Percentiles rank a stretch among this genome's conserved stretches.
Conservation (phyloP, 2,797 vertebrate genomes). For the Sciaenops ocellatus region DNA sequence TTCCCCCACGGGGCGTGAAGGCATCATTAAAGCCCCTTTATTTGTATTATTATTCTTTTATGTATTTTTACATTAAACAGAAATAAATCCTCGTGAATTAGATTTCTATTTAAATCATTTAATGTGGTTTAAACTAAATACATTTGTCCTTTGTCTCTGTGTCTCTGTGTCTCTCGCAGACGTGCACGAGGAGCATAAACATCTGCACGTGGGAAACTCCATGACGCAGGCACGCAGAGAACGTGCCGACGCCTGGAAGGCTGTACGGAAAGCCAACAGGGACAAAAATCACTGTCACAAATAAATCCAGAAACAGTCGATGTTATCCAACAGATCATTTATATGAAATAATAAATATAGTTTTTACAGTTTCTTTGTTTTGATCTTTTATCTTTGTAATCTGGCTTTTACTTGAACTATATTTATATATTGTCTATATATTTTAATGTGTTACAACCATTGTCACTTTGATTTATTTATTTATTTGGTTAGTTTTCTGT, state of each 20-base stretch:
- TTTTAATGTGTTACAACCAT: too few species aligned
- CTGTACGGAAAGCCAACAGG: conserved; percentile 27
- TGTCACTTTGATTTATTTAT: too few species aligned
- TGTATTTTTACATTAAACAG: neutral
- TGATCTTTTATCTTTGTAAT: too few species aligned
- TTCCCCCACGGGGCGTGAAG: conserved; percentile 12
- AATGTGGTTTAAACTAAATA: neutral
- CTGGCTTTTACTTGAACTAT: too few species aligned
- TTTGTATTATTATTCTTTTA: neutral
- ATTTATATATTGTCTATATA: too few species aligned
- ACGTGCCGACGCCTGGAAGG: conserved; percentile 45
- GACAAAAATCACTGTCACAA: conserved; percentile 14
- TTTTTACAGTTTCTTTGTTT: too few species aligned
- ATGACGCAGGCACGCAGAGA: conserved; percentile 70
- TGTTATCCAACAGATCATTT: too few species aligned
- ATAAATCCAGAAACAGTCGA: neutral
- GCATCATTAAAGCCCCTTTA: conserved; percentile 26
- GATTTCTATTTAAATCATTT: neutral
- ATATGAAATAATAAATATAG: too few species aligned
- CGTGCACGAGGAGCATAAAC: conserved; percentile 84
- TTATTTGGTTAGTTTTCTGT: too few species aligned
- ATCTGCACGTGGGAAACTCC: conserved; percentile 85
- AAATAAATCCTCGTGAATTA: neutral
- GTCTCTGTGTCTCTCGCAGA: neutral
- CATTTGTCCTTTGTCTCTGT: too few species aligned